phyloP scores from a whole-genome alignment of 2,888 invertebrate species.

The Pseudococcus longispinus region DNA sequence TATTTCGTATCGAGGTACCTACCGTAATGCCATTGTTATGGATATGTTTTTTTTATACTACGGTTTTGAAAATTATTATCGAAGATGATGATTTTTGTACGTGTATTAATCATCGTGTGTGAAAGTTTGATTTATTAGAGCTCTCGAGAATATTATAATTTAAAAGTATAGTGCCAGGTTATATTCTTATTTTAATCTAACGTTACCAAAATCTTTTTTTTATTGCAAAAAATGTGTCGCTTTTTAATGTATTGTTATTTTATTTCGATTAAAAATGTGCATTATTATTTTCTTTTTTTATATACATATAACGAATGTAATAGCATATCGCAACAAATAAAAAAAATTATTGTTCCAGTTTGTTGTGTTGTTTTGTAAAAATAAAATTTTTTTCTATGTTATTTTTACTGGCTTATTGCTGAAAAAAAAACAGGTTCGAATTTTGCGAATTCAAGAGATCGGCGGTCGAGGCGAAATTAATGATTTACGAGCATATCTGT shows the following conservation, averaged over 20 bases:
- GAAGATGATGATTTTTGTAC: neutral
- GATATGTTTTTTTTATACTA: neutral
- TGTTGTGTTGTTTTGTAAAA: constrained; percentile 30
- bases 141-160: constrained; percentile 1
- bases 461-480: neutral
- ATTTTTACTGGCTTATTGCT: neutral
- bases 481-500: neutral
- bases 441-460: neutral
- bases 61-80: neutral
- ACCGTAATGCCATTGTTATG: neutral
- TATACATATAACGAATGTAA: constrained; percentile 23
- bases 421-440: neutral
- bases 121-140: neutral
- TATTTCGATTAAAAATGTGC: constrained; percentile 32
- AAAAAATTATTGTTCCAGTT: constrained; percentile 36
- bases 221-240: constrained; percentile 37
- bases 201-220: constrained; percentile 36
- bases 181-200: constrained; percentile 40
- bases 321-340: constrained; percentile 38
- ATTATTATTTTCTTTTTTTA: constrained; percentile 27
- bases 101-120: neutral
- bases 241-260: constrained; percentile 44
- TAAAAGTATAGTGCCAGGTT: constrained; percentile 39
- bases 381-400: constrained; percentile 23
- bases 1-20: neutral